Evolutionary conservation across 2,888 invertebrate genomes (phyloP), one percentile per base, ranked within the genome.

Genomic region (Julus scanicus): DNA sequence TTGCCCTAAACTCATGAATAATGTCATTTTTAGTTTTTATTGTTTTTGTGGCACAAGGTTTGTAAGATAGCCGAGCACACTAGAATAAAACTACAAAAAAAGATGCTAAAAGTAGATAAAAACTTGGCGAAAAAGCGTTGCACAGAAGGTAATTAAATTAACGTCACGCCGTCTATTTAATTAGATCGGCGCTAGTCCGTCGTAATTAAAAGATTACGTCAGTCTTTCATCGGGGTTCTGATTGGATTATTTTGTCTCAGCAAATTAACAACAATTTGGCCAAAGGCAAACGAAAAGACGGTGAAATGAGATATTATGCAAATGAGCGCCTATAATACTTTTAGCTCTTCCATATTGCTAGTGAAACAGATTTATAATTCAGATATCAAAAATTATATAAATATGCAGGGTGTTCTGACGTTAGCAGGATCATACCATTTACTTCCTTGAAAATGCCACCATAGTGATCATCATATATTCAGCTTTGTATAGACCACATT

Each of bases 181-280:
- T 71, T 71, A 71, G 71, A 29, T 71, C 29, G 11, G 29, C 29
- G 71, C 71, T 11, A 29, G 20, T 71, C 71, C 29, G 20, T 29
- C 29, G 29, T 71, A 71, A 71, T 71, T 71, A 71, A 71, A 71
- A 71, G 71, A 71, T 71, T 71, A 71, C 71, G 71, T 71, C 71
- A 71, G 71, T 29, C 71, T 71, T 71, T 71, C 71, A 71, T n/a
- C 29, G 29, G 71, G 29, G 71, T 71, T 8, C 29, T 71, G 71
- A 71, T 71, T 71, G 71, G 71, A 71, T 71, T 71, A 71, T 71
- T 71, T 71, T 11, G 29, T 71, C 71, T 11, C 29, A 9, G 3
- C 29, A 71, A 71, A 71, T 71, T 29, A 71, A 29, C 71, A 71
- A 71, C 71, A 71, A 71, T 71, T 71, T 71, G 29, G 71, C 71